Base-by-base conservation (phyloP, 2,888 invertebrate species). In the Beris chalybata region DNA sequence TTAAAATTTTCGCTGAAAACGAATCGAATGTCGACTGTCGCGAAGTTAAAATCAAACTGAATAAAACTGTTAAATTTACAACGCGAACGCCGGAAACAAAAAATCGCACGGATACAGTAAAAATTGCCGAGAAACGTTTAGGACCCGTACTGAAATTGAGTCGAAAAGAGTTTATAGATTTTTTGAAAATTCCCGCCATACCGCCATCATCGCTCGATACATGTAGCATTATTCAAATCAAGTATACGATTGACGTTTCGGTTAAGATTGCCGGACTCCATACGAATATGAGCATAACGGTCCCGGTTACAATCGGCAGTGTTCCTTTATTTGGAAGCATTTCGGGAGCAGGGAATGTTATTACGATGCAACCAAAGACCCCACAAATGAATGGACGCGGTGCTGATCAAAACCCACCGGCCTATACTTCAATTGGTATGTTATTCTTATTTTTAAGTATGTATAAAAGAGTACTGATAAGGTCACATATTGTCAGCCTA, bases 171-270 rank as follows among this genome's bases (percentile, higher is more conserved):
- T 89, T 87, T 82, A 84, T 84, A 63, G 83, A 89, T 69, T 83
- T 80, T 44, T 79, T 91, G 71, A 85, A 86, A 70, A 81, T 92
- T 67, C 91, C 91, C 0, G 85, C 90, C 7, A 82, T 91, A 75
- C 91, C 91, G 43, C 91, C 91, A 0, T 89, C 91, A 12, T 89
- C 90, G 79, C 83, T 90, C 31, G 85, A 86, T 67, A 87, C 88
- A 73, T 89, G 91, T 73, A 84, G 85, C 70, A 85, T 91, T 57
- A 91, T 91, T 72, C 88, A 88, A 77, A 81, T 91, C 73, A 87
- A 87, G 74, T 91, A 91, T 79, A 85, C 86, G 73, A 79, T 91
- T 45, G 87, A 88, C 82, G 87, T 90, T 75, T 82, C 75, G 54
- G 75, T 79, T 12, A 79, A 77, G 68, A 80, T 79, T 71, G 83